Conservation (phyloP, 2,888 invertebrate genomes). For the Mesoligia furuncula region DNA sequence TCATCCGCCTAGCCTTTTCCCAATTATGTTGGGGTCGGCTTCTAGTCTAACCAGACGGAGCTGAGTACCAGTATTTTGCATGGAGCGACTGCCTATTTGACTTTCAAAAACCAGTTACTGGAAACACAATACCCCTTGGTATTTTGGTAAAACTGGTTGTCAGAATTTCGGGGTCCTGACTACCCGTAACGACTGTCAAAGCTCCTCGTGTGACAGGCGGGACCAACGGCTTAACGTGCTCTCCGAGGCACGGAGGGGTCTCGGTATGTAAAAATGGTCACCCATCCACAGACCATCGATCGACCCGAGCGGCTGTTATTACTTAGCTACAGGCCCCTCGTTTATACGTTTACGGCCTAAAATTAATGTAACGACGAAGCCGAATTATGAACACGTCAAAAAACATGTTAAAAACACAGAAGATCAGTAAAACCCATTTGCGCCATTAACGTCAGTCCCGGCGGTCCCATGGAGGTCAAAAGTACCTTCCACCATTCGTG, state of each 20-base stretch:
- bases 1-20: neutral
- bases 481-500: slow-evolving; percentile 46
- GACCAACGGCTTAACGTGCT: neutral
- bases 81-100: neutral
- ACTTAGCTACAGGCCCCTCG: neutral
- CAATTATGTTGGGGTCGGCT: neutral
- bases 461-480: slow-evolving; percentile 42
- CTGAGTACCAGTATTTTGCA: neutral
- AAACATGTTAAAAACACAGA: slow-evolving; percentile 20
- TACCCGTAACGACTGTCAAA: neutral
- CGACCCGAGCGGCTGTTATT: neutral
- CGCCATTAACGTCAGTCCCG: slow-evolving; percentile 38
- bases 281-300: neutral
- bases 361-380: slow-evolving; percentile 32
- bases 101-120: neutral
- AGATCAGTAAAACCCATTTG: slow-evolving; percentile 35
- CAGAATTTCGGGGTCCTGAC: neutral
- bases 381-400: slow-evolving; percentile 21
- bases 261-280: neutral
- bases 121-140: neutral
- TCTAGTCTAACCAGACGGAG: neutral
- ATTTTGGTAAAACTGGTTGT: neutral
- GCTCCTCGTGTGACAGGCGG: neutral
- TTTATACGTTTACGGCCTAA: neutral
- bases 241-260: neutral